These are phyloP conservation scores for Miichthys miiuy DNA, from an alignment of 2,797 vertebrate species.

Conservation along the genomic window DNA sequence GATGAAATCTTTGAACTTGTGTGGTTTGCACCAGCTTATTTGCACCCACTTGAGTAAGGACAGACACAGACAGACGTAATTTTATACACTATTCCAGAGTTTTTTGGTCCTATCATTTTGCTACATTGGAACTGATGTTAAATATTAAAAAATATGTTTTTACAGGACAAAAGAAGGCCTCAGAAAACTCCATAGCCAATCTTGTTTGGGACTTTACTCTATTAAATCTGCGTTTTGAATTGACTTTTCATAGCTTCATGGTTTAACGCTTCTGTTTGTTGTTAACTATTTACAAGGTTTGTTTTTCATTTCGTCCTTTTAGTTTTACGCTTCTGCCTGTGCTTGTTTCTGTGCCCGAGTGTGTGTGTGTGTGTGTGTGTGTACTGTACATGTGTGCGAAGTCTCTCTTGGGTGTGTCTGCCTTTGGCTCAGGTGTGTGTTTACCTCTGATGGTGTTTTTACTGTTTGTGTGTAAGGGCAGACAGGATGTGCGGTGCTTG, in stretches of 20 bases:
- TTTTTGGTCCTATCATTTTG: neutral
- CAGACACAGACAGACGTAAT: slow-evolving; percentile 14
- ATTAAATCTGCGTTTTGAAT: slow-evolving; percentile 14
- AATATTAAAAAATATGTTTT: neutral
- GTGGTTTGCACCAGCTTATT: slow-evolving; percentile 26
- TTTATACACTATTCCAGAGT: neutral
- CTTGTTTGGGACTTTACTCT: neutral
- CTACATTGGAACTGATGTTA: neutral
- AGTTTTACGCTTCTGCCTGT: slow-evolving; percentile 42
- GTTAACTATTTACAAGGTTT: slow-evolving; percentile 40
- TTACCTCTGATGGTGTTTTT: slow-evolving; percentile 71
- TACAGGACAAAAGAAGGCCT: neutral
- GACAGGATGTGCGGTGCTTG: slow-evolving; percentile 82
- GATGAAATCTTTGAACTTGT: slow-evolving; percentile 33
- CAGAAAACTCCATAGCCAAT: neutral
- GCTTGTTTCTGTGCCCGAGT: slow-evolving; percentile 1
- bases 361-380: slow-evolving; percentile 28
- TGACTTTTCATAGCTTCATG: slow-evolving; percentile 17
- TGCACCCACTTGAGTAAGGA: slow-evolving; percentile 36
- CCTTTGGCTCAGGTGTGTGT: slow-evolving; percentile 75
- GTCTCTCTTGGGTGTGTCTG: slow-evolving; percentile 72
- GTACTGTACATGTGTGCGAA: slow-evolving; percentile 24
- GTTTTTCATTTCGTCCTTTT: slow-evolving; percentile 32
- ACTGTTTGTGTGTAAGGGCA: slow-evolving; percentile 73
- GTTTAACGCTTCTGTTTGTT: slow-evolving; percentile 29